Conservation (phyloP, 64 coral and sea anemone genomes). For the Stichodactyla helianthus region DNA sequence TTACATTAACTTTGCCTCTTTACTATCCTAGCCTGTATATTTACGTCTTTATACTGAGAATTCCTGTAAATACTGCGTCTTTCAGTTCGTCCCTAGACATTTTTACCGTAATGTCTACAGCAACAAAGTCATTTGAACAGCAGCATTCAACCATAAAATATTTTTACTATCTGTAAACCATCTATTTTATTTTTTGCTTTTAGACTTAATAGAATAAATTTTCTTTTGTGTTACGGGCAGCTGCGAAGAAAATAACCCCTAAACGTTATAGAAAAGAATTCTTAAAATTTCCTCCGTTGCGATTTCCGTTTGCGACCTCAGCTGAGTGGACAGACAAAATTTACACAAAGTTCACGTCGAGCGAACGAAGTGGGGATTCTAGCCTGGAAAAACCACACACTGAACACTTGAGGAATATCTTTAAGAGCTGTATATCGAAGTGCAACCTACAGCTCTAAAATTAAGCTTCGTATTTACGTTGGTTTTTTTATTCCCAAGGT, state of each 20-base stretch:
- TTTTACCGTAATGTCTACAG: neutral
- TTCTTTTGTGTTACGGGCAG: neutral
- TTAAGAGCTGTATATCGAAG: neutral
- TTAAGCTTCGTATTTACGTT: neutral
- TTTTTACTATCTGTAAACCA: neutral
- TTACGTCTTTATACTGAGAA: neutral
- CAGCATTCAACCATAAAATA: neutral
- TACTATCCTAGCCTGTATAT: neutral
- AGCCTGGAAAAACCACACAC: neutral
- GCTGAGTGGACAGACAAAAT: neutral
- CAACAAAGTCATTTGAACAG: neutral
- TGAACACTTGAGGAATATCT: neutral
- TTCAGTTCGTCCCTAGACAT: neutral
- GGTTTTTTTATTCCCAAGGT: neutral
- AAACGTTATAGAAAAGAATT: conserved; percentile 3
- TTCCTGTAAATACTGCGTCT: neutral
- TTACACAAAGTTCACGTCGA: neutral
- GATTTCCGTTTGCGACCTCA: neutral
- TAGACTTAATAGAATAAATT: neutral
- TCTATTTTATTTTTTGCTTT: neutral
- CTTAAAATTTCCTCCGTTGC: neutral
- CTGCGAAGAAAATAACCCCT: neutral
- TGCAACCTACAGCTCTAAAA: neutral
- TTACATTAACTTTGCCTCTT: neutral
- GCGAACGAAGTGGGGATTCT: neutral